These are phyloP conservation scores for Mastacembelus armatus DNA, from an alignment of 2,797 vertebrate species.

Conservation along the genomic window DNA sequence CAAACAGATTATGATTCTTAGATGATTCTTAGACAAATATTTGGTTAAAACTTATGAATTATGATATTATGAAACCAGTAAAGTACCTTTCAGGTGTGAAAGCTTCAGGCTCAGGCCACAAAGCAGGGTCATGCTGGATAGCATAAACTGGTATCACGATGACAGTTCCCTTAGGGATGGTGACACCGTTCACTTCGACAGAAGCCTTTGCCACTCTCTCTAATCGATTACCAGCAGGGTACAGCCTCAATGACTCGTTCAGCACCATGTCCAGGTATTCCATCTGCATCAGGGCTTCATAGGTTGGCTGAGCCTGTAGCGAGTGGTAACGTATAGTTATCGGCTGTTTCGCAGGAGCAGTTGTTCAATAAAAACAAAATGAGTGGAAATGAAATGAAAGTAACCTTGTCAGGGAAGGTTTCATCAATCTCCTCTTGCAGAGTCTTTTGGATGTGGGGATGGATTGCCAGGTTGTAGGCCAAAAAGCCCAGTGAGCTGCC, in stretches of 20 bases:
- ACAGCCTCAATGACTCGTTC: slow-evolving; percentile 78
- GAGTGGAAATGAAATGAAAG: not conserved
- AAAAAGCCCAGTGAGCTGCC: slow-evolving; percentile 79
- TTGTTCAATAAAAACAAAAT: not conserved
- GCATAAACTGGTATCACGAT: slow-evolving; percentile 67
- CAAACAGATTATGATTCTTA: not conserved
- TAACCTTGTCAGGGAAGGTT: slow-evolving; percentile 77
- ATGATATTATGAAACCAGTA: not conserved
- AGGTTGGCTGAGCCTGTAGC: slow-evolving; percentile 70
- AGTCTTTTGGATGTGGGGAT: slow-evolving; percentile 73
- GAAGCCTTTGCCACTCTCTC: slow-evolving; percentile 81
- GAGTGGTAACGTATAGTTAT: not conserved
- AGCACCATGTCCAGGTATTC: slow-evolving; percentile 86
- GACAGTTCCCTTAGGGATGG: slow-evolving; percentile 73
- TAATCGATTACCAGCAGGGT: slow-evolving; percentile 58
- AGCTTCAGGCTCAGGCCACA: slow-evolving; percentile 78
- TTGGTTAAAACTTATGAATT: not conserved
- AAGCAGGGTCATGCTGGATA: slow-evolving; percentile 64
- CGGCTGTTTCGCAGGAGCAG: not conserved
- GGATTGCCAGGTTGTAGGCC: slow-evolving; percentile 71
- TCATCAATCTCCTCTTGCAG: slow-evolving; percentile 77
- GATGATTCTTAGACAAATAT: not conserved
- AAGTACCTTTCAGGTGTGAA: slow-evolving; percentile 84
- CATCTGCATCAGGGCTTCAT: slow-evolving; percentile 74
- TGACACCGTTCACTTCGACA: slow-evolving; percentile 76